Conservation (phyloP, 23 tunicate species). For the Corella eumyota region DNA sequence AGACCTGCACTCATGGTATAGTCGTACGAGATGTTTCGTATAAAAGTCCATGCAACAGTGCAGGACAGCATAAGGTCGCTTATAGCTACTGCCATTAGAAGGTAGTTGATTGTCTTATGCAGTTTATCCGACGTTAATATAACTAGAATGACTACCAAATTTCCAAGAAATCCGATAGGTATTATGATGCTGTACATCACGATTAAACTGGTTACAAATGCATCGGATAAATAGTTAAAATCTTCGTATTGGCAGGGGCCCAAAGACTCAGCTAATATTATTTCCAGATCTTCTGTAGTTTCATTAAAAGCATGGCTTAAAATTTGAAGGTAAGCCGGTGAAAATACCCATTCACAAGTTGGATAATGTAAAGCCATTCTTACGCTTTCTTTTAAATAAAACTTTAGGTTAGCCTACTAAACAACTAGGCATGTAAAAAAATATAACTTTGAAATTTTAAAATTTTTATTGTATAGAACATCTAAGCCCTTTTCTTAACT, state of each 20-base stretch:
- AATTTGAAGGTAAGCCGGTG: background rate
- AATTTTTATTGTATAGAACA: too few relatives aligned
- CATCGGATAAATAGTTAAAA: conserved; percentile 10
- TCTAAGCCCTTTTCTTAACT: too few relatives aligned
- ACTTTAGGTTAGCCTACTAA: too few relatives aligned
- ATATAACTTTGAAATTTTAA: too few relatives aligned
- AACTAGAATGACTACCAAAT: conserved; percentile 14
- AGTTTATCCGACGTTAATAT: conserved; percentile 14
- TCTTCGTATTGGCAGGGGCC: conserved; percentile 26
- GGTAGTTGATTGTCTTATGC: conserved; percentile 17
- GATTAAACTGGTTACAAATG: conserved; percentile 23
- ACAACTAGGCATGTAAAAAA: too few relatives aligned
- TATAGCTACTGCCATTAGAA: conserved; percentile 31
- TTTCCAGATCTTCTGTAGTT: conserved; percentile 3
- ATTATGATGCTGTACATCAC: conserved; percentile 36
- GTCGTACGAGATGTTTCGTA: conserved; percentile 43
- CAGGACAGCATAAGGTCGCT: conserved; percentile 41
- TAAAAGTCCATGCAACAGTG: conserved; percentile 28
- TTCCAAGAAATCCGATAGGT: conserved; percentile 39
- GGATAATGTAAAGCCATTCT: conserved; percentile 40
- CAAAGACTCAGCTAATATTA: background rate
- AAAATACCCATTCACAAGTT: conserved; percentile 20
- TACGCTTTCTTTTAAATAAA: too few relatives aligned
- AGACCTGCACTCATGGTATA: conserved; percentile 9
- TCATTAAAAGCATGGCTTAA: conserved; percentile 7